A percentile compares a stretch with the other conserved stretches of the same genome.
Conservation (phyloP, 2,113 vertebrate genomes). For the Hylia prasina region DNA sequence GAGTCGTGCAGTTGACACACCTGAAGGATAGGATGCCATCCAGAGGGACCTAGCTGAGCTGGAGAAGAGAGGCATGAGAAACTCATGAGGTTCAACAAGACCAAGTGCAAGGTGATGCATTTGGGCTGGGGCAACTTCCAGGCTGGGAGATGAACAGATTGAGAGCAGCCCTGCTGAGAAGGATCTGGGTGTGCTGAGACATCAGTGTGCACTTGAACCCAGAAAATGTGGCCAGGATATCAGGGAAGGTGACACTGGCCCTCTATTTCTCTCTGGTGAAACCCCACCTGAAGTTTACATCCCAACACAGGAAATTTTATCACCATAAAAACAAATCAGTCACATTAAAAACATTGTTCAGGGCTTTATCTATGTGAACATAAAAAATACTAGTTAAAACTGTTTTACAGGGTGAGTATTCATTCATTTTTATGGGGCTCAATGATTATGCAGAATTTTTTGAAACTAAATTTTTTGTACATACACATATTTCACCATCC, state of each 20-base stretch:
- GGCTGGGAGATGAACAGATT: background rate
- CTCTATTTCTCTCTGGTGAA: background rate
- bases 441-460: background rate
- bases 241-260: background rate
- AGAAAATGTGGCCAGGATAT: background rate
- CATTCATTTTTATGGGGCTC: background rate
- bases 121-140: background rate
- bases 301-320: background rate
- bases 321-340: background rate
- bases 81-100: background rate
- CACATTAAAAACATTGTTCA: background rate
- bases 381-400: background rate
- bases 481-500: background rate
- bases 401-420: background rate
- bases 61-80: background rate
- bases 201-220: background rate
- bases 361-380: background rate
- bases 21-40: background rate
- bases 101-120: background rate
- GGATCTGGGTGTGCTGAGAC: background rate
- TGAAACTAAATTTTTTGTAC: background rate
- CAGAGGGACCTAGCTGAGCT: background rate
- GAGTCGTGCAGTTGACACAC: background rate
- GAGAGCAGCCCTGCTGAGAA: background rate
- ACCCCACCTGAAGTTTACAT: background rate